Evolutionary conservation across 2,797 vertebrate species (phyloP), one percentile per base, ranked within the genome.

Genomic region (Anguilla pacifica): DNA sequence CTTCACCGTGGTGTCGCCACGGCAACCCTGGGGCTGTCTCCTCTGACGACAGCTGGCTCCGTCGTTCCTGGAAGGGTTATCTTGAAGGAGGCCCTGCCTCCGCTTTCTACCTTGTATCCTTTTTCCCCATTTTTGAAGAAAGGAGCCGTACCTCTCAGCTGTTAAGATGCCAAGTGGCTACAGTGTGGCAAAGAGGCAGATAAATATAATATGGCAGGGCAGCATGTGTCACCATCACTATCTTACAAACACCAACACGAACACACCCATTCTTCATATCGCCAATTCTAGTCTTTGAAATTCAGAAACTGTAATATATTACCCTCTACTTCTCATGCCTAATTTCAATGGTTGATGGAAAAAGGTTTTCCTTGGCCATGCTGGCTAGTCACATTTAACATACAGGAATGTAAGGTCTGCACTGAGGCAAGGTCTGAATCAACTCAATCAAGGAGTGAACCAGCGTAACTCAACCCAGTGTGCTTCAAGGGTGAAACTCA

Each of bases 1-100:
- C 81, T 83, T 81, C 55, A 53, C 61, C 19, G n/a, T 91, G n/a
- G 82, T 0, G 91, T 93, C 90, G 88, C 94, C 90, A 92, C 90
- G 89, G 92, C 88, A 92, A 95, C 93, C 87, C 2, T 6, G 84
- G 88, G 87, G 61, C 6, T 74, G 51, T 84, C 86, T 91, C 83
- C 88, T 91, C 55, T 67, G 86, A 59, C 53, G 57, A 79, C 86
- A 87, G 77, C 77, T 82, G 57, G 57, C 39, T 83, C 79, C n/a
- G 79, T 87, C 86, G 17, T 67, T 83, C 57, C 43, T 31, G 74
- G 55, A 67, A 64, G 83, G 51, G 83, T 35, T 7, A 57, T 19
- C 83, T 59, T 61, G 55, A 61, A 39, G 83, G 83, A 84, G 83
- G 28, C 39, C 83, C 57, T 35, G 55, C 28, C 57, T 84, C 53